These are phyloP conservation scores for Sitobion miscanthi DNA, from an alignment of 1,140 invertebrate genomes.

Conservation along the genomic window DNA sequence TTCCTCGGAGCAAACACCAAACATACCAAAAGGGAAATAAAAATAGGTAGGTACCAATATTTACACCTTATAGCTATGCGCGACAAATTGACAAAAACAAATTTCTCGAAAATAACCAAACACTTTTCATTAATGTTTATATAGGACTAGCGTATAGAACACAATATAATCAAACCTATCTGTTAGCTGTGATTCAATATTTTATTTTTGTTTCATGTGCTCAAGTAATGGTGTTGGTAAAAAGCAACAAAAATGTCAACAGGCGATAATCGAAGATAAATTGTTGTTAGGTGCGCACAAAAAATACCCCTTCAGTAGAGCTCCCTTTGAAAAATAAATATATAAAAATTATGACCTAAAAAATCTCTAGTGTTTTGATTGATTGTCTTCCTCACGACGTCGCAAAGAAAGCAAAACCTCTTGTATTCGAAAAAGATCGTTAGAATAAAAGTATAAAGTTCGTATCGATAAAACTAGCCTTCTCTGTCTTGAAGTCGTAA, in stretches of 20 bases:
- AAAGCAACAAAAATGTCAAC: constrained; percentile 31
- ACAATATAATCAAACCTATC: background rate
- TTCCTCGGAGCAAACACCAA: background rate
- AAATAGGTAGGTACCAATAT: background rate
- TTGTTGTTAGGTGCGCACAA: constrained; percentile 37
- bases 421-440: constrained; percentile 11
- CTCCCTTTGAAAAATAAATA: background rate
- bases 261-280: constrained; percentile 52
- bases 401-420: constrained; percentile 2
- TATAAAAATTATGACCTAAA: constrained; percentile 44
- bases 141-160: background rate
- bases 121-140: background rate
- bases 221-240: background rate
- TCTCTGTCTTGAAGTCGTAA: constrained; percentile 25
- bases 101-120: background rate
- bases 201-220: background rate
- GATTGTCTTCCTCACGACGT: constrained; percentile 6
- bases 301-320: background rate
- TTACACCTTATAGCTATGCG: background rate
- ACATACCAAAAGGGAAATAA: background rate
- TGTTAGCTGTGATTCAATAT: background rate
- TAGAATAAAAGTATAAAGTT: constrained; percentile 25
- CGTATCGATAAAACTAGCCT: constrained; percentile 40
- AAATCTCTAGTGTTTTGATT: constrained; percentile 37
- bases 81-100: background rate